Evolutionary conservation across 2,888 invertebrate species (phyloP).

Genomic region (Steromphala cineraria): DNA sequence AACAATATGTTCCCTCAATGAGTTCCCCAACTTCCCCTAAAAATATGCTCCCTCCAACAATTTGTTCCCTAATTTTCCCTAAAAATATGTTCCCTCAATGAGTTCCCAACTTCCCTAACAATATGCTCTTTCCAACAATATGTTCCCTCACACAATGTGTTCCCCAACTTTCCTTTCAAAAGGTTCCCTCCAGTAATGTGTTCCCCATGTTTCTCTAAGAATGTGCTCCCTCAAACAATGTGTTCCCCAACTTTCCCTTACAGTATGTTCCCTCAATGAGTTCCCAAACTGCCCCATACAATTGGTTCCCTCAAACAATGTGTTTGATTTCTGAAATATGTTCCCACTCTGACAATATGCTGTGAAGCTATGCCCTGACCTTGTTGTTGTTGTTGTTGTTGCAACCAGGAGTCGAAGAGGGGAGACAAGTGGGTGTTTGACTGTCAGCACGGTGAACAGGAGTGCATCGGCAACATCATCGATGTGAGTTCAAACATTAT

Average conservation of each 20-base stretch:
- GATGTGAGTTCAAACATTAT: conserved; percentile 55
- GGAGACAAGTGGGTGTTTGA: conserved; percentile 62
- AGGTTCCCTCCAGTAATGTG: no score
- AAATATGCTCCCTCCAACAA: conserved; percentile 12
- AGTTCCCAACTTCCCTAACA: no score
- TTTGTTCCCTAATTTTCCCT: neutral
- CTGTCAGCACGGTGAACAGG: conserved; percentile 74
- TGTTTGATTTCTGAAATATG: conserved; percentile 18
- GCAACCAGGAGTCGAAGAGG: conserved; percentile 55
- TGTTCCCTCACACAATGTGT: no score
- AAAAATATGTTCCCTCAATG: no score
- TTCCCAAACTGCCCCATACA: neutral
- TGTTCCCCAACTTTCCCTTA: neutral
- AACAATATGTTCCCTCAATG: no score
- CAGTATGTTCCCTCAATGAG: conserved; percentile 10
- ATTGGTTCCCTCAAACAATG: neutral
- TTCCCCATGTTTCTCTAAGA: neutral
- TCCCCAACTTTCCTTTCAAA: no score
- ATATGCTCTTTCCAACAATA: no score
- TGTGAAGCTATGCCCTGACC: no score
- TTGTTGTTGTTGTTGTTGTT: neutral
- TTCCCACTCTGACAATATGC: neutral
- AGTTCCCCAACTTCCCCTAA: neutral
- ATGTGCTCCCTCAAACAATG: no score
- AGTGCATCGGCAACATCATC: conserved; percentile 72